Evolutionary conservation across 2,797 vertebrate genomes (phyloP).

Genomic region (Epinephelus coioides): DNA sequence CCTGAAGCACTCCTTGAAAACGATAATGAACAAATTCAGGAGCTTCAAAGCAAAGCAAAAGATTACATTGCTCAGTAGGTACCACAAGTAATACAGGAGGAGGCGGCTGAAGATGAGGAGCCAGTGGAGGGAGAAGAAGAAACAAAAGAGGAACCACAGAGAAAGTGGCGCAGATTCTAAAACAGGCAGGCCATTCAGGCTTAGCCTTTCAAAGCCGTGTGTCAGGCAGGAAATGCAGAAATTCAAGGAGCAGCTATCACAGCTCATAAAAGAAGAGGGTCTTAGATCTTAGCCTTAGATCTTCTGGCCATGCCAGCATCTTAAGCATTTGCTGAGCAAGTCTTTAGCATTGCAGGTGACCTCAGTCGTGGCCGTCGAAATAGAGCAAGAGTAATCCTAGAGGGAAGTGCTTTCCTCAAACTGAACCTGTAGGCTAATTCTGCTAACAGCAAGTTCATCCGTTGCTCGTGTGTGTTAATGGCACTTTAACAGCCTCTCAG

Average conservation of each 20-base stretch:
- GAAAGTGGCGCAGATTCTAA: conserved; percentile 13
- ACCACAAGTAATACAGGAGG: conserved; percentile 22
- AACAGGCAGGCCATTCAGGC: conserved; percentile 2
- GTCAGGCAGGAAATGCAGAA: background rate
- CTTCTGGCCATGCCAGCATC: conserved; percentile 35
- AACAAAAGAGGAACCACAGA: conserved; percentile 4
- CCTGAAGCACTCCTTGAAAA: background rate
- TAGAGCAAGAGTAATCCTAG: conserved; percentile 10
- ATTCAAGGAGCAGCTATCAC: conserved; percentile 7
- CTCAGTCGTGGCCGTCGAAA: conserved; percentile 27
- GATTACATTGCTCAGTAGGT: conserved; percentile 37
- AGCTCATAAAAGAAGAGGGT: background rate
- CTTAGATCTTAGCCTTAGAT: background rate
- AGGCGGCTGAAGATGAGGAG: background rate
- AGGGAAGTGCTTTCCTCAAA: background rate
- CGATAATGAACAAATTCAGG: conserved; percentile 2
- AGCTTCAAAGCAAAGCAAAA: conserved; percentile 11
- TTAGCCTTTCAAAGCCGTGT: background rate
- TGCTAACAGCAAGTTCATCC: background rate
- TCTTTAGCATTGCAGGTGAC: conserved; percentile 46
- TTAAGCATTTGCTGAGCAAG: conserved; percentile 39
- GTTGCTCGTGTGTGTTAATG: too few species aligned
- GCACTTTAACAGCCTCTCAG: too few species aligned
- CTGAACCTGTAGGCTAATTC: background rate
- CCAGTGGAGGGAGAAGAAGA: background rate